These are phyloP conservation scores for Catharus ustulatus DNA, from an alignment of 2,797 vertebrate genomes.

Conservation along the genomic window DNA sequence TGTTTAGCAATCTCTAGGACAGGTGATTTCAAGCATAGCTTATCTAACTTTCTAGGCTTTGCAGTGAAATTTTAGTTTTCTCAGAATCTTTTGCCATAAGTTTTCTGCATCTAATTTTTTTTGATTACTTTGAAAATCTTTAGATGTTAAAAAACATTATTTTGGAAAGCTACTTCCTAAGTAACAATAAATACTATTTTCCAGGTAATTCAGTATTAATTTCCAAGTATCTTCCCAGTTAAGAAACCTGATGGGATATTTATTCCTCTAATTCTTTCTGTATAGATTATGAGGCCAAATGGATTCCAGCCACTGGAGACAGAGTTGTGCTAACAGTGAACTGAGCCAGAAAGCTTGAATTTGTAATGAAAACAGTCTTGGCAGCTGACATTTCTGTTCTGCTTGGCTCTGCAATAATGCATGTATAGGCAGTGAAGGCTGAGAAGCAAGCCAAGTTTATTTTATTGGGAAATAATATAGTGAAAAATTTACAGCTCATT, in stretches of 20 bases:
- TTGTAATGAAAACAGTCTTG: neutral
- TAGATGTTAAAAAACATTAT: neutral
- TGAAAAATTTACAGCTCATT: neutral
- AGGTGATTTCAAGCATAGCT: neutral
- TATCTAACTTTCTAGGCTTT: neutral
- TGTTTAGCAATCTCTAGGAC: neutral
- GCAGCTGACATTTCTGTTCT: slow-evolving; percentile 5
- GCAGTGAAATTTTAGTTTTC: neutral
- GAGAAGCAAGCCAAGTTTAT: neutral
- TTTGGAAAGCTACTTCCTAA: neutral
- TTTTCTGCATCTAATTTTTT: neutral
- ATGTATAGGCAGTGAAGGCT: neutral
- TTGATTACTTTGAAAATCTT: neutral
- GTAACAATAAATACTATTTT: neutral
- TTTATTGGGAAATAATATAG: neutral
- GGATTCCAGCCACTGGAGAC: neutral
- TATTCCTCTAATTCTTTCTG: neutral
- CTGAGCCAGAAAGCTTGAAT: neutral
- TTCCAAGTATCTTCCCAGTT: neutral
- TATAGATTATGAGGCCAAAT: neutral
- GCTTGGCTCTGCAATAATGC: neutral
- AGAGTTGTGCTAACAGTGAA: neutral
- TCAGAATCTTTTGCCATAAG: neutral
- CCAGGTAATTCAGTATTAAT: neutral
- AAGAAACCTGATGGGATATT: neutral